Evolutionary conservation across 2,113 vertebrate species (phyloP).

Genomic region (Campylorhamphus procurvoides): DNA sequence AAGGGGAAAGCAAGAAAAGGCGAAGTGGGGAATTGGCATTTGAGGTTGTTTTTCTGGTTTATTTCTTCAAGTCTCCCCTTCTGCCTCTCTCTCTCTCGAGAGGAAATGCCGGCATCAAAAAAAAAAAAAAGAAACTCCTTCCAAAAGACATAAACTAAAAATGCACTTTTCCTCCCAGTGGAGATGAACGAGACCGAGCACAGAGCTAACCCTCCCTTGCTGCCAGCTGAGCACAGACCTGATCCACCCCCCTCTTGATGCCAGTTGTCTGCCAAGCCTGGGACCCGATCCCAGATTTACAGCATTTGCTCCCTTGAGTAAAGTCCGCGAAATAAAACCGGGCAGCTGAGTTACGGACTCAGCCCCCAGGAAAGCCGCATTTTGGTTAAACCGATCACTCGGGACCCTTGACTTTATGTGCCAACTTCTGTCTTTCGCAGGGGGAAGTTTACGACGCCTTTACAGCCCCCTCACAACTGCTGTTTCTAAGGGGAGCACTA

Average conservation of each 20-base stretch:
- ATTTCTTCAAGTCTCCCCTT: neutral
- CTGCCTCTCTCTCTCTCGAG: no score
- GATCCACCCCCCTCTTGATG: neutral
- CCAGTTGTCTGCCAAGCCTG: conserved; percentile 16
- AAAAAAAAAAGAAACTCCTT: neutral
- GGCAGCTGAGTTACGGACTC: neutral
- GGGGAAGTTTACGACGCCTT: neutral
- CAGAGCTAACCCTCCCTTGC: neutral
- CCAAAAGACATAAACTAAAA: neutral
- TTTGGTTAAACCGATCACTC: neutral
- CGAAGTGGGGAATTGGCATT: neutral
- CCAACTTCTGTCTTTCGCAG: neutral
- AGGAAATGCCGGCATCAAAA: neutral
- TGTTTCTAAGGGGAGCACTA: neutral
- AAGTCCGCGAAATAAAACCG: neutral
- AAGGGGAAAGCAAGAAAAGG: neutral
- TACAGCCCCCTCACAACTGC: neutral
- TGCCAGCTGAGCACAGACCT: neutral
- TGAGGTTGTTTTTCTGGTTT: neutral
- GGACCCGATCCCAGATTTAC: neutral
- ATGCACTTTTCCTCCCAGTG: neutral
- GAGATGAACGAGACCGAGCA: neutral
- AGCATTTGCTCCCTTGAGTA: neutral
- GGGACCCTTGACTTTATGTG: neutral
- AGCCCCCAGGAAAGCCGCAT: neutral